Percentiles rank a stretch among this genome's conserved stretches.
phyloP scores from a whole-genome alignment of 2,888 invertebrate genomes.

The Noctuana brunneofusca region DNA sequence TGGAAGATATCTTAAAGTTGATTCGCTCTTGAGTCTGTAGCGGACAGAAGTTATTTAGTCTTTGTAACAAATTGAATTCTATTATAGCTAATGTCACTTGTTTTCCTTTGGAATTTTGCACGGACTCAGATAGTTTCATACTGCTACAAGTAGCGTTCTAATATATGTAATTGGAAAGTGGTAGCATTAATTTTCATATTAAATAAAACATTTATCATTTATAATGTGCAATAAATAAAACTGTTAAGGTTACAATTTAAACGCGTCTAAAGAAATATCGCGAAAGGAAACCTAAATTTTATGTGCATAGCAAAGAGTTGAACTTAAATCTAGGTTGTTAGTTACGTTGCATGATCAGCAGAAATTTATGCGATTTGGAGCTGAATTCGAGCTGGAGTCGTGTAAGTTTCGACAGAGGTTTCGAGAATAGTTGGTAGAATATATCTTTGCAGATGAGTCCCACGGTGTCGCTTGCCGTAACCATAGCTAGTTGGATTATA shows the following conservation, averaged over 20 bases:
- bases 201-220: conserved; percentile 1
- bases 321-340: conserved; percentile 35
- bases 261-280: conserved; percentile 12
- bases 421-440: conserved; percentile 61
- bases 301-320: conserved; percentile 23
- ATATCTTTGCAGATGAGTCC: conserved; percentile 59
- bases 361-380: conserved; percentile 39
- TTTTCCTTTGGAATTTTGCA: background rate
- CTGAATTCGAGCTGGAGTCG: conserved; percentile 34
- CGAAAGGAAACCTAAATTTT: conserved; percentile 21
- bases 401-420: conserved; percentile 43
- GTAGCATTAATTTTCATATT: background rate
- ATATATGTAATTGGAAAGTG: no score
- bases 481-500: conserved; percentile 76
- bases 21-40: conserved; percentile 25
- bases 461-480: conserved; percentile 59
- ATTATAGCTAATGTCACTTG: conserved; percentile 1
- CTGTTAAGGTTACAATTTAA: conserved; percentile 10
- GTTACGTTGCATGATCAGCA: conserved; percentile 34
- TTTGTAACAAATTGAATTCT: conserved; percentile 12
- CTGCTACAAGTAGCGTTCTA: no score
- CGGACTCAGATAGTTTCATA: background rate
- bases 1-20: conserved; percentile 24
- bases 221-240: conserved; percentile 7
- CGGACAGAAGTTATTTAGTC: conserved; percentile 29